phyloP scores from a whole-genome alignment of 2,797 vertebrate species.

The Microcaecilia unicolor region DNA sequence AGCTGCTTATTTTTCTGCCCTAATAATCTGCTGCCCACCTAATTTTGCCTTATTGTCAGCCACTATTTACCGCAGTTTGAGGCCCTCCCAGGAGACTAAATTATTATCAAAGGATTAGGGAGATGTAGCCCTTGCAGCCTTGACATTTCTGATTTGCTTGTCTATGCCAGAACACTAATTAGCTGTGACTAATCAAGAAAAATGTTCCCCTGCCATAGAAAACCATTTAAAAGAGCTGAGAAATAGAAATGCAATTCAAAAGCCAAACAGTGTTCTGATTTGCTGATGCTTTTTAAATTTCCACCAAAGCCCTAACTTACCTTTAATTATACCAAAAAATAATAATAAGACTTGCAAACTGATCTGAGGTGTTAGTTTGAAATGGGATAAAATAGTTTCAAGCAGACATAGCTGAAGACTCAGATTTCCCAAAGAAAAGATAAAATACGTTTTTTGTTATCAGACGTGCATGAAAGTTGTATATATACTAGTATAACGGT shows the following conservation, averaged over 20 bases:
- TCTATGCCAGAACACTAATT: constrained; percentile 81
- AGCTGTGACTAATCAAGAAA: constrained; percentile 85
- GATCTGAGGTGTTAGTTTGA: constrained; percentile 17
- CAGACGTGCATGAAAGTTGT: too few relatives aligned
- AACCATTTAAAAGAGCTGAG: constrained; percentile 70
- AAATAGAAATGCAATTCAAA: constrained; percentile 68
- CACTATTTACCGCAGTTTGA: constrained; percentile 77
- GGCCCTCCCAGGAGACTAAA: constrained; percentile 77
- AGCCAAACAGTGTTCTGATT: constrained; percentile 62
- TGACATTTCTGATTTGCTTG: constrained; percentile 81
- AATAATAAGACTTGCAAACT: constrained; percentile 19
- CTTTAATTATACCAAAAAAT: constrained; percentile 46
- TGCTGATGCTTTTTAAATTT: constrained; percentile 59
- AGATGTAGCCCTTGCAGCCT: constrained; percentile 74
- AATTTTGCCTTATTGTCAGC: constrained; percentile 79
- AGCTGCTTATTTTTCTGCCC: constrained; percentile 73
- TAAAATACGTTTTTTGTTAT: constrained; percentile 10
- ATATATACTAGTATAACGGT: too few relatives aligned
- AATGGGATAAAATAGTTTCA: constrained; percentile 5
- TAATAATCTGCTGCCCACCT: constrained; percentile 80
- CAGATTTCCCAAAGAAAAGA: constrained; percentile 13
- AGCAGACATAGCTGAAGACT: constrained; percentile 8
- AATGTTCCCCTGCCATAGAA: constrained; percentile 73
- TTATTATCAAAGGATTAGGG: constrained; percentile 82
- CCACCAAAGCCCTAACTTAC: constrained; percentile 51